Conservation (phyloP, 2,888 invertebrate species). For the Cancer borealis region DNA sequence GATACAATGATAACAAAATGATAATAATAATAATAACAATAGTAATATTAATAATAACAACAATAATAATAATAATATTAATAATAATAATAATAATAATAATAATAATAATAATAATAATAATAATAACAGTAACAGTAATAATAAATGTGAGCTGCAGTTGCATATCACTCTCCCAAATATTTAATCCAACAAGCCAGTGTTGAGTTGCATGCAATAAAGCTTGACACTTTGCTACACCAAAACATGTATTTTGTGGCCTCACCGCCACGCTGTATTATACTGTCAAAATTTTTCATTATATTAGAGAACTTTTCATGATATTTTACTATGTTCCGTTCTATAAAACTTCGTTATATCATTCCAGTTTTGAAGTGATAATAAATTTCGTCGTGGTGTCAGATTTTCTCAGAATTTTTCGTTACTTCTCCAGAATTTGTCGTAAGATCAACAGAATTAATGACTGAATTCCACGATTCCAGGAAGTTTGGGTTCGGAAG, state of each 20-base stretch:
- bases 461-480: too few species aligned
- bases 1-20: too few species aligned
- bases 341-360: too few species aligned
- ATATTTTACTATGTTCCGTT: too few species aligned
- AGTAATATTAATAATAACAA: not conserved
- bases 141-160: not conserved
- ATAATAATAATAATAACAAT: not conserved
- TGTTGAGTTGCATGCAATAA: not conserved
- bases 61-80: not conserved
- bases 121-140: constrained; percentile 6
- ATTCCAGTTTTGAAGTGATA: too few species aligned
- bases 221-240: not conserved
- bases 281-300: not conserved
- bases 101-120: constrained; percentile 27
- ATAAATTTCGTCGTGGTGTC: too few species aligned
- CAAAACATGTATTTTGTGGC: not conserved
- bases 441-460: too few species aligned
- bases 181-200: not conserved
- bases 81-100: not conserved
- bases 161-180: not conserved
- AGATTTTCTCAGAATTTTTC: too few species aligned
- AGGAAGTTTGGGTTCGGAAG: too few species aligned
- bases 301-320: not conserved
- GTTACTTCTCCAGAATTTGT: too few species aligned
- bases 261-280: not conserved